Percentiles rank a stretch among this genome's conserved stretches.
Evolutionary conservation across 2,113 vertebrate species (phyloP).

Genomic region (Tringa solitaria): DNA sequence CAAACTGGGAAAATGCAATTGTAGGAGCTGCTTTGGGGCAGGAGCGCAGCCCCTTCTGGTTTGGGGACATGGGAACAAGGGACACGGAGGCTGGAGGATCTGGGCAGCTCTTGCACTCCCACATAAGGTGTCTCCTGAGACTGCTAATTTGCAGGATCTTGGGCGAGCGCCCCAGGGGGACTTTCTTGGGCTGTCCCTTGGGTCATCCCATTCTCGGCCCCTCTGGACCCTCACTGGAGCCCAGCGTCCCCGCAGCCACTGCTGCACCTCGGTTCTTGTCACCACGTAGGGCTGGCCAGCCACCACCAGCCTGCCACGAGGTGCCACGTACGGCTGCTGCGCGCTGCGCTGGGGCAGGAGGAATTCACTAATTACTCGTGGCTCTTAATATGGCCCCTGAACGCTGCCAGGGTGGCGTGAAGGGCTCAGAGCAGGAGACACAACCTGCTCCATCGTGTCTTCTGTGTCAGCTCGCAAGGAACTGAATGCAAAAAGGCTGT

Average conservation of each 20-base stretch:
- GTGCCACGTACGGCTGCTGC: neutral
- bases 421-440: constrained; percentile 57
- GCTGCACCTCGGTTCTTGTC: neutral
- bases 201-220: neutral
- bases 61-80: neutral
- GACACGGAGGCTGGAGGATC: neutral
- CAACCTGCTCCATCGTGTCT: constrained; percentile 57
- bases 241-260: neutral
- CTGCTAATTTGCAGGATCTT: neutral
- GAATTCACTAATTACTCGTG: constrained; percentile 43
- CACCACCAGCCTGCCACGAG: neutral
- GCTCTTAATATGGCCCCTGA: constrained; percentile 52
- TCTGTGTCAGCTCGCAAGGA: constrained; percentile 47
- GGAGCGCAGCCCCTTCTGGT: fast-evolving
- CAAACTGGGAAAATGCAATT: neutral
- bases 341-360: neutral
- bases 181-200: neutral
- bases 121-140: neutral
- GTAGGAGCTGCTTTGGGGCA: neutral
- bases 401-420: constrained; percentile 44
- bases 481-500: constrained; percentile 66
- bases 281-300: fast-evolving
- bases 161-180: neutral
- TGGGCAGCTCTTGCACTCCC: neutral
- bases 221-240: fast-evolving